phyloP scores from a whole-genome alignment of 1,140 invertebrate species.

The Centruroides vittatus region DNA sequence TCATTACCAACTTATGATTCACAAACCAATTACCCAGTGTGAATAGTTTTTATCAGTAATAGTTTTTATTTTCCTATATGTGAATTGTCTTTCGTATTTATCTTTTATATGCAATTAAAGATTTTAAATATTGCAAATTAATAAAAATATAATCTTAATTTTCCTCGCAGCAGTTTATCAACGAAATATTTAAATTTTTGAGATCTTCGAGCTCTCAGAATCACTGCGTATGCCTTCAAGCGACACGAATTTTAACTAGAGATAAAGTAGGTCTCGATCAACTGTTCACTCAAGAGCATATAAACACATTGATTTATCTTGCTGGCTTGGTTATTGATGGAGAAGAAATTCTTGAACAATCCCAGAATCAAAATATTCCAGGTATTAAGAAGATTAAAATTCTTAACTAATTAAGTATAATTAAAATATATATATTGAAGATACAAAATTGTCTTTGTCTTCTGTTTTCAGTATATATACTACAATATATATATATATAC shows the following conservation, averaged over 20 bases:
- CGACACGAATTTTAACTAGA: conserved; percentile 31
- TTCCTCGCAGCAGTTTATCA: background rate
- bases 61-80: too few relatives aligned
- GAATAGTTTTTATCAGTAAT: too few relatives aligned
- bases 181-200: background rate
- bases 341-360: conserved; percentile 18
- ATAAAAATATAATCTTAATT: background rate
- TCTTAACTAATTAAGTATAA: too few relatives aligned
- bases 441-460: too few relatives aligned
- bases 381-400: background rate
- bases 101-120: too few relatives aligned
- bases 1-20: too few relatives aligned
- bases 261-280: conserved; percentile 57
- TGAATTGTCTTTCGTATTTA: too few relatives aligned
- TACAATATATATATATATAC: too few relatives aligned
- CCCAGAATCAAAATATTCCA: conserved; percentile 14
- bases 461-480: too few relatives aligned
- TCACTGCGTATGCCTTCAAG: conserved; percentile 16
- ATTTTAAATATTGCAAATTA: too few relatives aligned
- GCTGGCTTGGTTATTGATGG: conserved; percentile 38
- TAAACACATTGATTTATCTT: conserved; percentile 45
- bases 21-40: too few relatives aligned
- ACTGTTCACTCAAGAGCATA: conserved; percentile 47
- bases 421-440: too few relatives aligned
- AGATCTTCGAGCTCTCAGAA: background rate